Base-by-base conservation (phyloP, 2,113 vertebrate genomes). In the Ciconia boyciana region DNA sequence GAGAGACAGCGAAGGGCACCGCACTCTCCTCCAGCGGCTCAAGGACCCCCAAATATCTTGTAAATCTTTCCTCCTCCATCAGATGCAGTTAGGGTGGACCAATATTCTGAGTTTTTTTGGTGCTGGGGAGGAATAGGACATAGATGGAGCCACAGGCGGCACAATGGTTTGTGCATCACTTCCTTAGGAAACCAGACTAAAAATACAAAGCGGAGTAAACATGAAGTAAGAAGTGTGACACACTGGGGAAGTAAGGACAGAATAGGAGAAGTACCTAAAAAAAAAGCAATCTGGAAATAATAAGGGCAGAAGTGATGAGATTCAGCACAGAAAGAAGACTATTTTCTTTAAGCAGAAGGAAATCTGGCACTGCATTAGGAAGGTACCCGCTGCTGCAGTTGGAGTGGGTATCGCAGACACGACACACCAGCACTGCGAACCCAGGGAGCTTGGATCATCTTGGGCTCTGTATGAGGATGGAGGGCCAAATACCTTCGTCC, bases 151-250 rank as follows among this genome's bases (percentile, higher is more conserved):
- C 52, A 78, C 34, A 91, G 66, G 51, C 18, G 4, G 9, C 64
- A 64, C 0, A 17, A 85, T 10, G 44, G 28, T 44, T 96, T 69
- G 18, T 57, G 61, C 78, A 88, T 88, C 31, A 58, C 57, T 94
- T 97, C 93, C 94, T 93, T 77, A 95, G 86, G 86, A 94, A 93
- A 83, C 43, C 25, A 62, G 31, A 29, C 79, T 93, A 93, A 96
- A 97, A 93, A 94, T 94, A 87, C 55, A 36, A 83, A 83, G 16
- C 2, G 1, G 32, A 83, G 32, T 74, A 94, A 95, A 88, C 49
- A 48, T 7, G 22, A 95, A 93, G 77, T 48, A 75, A 87, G 81
- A 92, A 93, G 62, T 48, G 12, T 90, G 87, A 79, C 87, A 89
- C 79, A 60, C 11, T 83, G 78, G 46, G 87, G 93, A 97, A 97